Evolutionary conservation across 2,797 vertebrate genomes (phyloP), one percentile per base, ranked within the genome.

Genomic region (Chromobotia macracanthus): DNA sequence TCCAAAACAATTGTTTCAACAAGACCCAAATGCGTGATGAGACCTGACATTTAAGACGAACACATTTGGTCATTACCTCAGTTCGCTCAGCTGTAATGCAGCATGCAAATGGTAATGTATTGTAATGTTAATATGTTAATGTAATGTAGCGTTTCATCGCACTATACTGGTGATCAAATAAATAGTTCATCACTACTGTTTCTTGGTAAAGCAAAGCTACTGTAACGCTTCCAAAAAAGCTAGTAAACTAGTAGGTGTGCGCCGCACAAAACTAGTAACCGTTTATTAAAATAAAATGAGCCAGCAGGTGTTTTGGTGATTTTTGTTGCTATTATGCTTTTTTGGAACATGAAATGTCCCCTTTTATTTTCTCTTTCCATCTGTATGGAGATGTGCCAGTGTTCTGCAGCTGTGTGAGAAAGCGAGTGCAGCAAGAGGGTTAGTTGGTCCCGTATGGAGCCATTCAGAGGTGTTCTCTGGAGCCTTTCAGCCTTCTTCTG

Each of bases 251-350:
- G 28, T 53, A 7, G 46, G 18, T 23, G 61, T 28, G 28, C 28
- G 28, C 28, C 28, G 4, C 28, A 28, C 28, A 28, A 28, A 28
- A 28, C 28, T 28, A 28, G 28, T 28, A 28, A 6, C 51, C 50
- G 72, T 23, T 63, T 65, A 56, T 56, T 76, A 44, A 5, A 23
- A 46, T 38, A 56, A 55, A 69, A 51, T 78, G 48, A 77, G 58
- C 72, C 72, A 51, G 35, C 48, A 63, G 58, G 48, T 10, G 76
- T 38, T 74, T 72, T 63, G 66, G 65, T 75, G 48, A 35, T 35
- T 56, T 75, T 75, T 60, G 25, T 53, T 69, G 51, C 65, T 56
- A 66, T 70, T 79, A 65, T 65, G 46, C 19, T 63, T 79, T 82
- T 60, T 77, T 79, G 76, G 71, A 73, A 55, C 25, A 48, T 56